phyloP scores from a whole-genome alignment of 2,113 vertebrate species.

The Oncorhynchus clarkii region DNA sequence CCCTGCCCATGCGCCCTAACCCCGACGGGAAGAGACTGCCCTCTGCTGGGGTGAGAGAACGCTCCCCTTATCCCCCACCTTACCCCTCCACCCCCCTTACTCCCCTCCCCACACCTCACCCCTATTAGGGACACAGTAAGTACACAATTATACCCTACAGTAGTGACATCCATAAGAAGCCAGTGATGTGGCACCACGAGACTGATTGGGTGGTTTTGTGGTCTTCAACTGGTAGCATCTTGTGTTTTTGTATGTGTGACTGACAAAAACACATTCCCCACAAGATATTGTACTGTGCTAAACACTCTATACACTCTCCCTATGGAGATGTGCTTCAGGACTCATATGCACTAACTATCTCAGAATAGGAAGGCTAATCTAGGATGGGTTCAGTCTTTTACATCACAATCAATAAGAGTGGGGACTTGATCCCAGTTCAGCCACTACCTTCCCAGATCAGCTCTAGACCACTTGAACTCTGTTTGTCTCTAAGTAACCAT shows the following conservation, averaged over 20 bases:
- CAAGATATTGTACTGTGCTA: too few relatives aligned
- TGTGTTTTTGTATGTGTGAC: not conserved
- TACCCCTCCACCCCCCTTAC: conserved; percentile 10
- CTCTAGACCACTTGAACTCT: too few relatives aligned
- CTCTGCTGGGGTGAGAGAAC: conserved; percentile 77
- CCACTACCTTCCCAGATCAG: too few relatives aligned
- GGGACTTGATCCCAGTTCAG: too few relatives aligned
- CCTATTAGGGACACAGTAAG: not conserved
- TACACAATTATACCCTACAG: not conserved
- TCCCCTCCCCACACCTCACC: not conserved
- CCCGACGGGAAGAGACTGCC: conserved; percentile 81
- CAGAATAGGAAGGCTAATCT: too few relatives aligned
- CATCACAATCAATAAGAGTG: too few relatives aligned
- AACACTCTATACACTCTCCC: too few relatives aligned
- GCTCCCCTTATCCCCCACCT: conserved; percentile 8
- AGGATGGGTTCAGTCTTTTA: too few relatives aligned
- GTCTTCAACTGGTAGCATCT: not conserved
- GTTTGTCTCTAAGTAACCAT: too few relatives aligned
- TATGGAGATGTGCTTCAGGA: too few relatives aligned
- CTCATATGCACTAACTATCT: too few relatives aligned
- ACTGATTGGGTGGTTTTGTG: not conserved
- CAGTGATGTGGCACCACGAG: not conserved
- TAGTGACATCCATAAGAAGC: not conserved
- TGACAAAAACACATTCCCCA: not conserved
- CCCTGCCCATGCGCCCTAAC: conserved; percentile 77